A percentile compares a stretch with the other conserved stretches of the same genome.
Evolutionary conservation across 2,888 invertebrate species (phyloP).

Genomic region (Apotomis betuletana): DNA sequence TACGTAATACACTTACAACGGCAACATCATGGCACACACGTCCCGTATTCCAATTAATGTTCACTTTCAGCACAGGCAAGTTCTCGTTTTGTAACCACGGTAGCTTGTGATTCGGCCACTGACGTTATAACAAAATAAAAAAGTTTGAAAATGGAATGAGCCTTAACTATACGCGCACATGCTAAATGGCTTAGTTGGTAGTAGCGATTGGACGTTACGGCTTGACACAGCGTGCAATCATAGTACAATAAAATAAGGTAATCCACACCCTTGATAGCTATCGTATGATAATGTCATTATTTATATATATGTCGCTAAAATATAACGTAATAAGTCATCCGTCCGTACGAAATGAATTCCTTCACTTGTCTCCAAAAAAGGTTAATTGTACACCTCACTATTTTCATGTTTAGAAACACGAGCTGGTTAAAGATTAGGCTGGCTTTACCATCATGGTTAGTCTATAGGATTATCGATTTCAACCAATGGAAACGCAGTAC

Average conservation of each 20-base stretch:
- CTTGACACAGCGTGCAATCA: slow-evolving; percentile 30
- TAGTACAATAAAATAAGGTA: not conserved
- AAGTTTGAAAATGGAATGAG: slow-evolving; percentile 28
- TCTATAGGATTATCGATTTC: too few species aligned
- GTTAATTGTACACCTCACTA: too few species aligned
- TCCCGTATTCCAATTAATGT: slow-evolving; percentile 38
- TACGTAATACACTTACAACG: slow-evolving; percentile 39
- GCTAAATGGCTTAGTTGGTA: slow-evolving; percentile 26
- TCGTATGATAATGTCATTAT: too few species aligned
- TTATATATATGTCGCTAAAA: too few species aligned
- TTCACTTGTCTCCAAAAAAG: too few species aligned
- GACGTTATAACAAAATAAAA: slow-evolving; percentile 39
- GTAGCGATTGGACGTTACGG: slow-evolving; percentile 21
- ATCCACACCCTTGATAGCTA: too few species aligned
- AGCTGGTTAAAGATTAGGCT: too few species aligned
- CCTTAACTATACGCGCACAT: slow-evolving; percentile 25
- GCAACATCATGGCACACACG: slow-evolving; percentile 33
- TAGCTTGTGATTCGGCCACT: slow-evolving; percentile 36
- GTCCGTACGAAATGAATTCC: too few species aligned
- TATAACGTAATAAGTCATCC: too few species aligned
- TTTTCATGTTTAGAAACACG: too few species aligned
- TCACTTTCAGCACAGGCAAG: slow-evolving; percentile 39
- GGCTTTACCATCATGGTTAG: too few species aligned
- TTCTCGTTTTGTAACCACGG: slow-evolving; percentile 39
- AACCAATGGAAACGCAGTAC: too few species aligned